Evolutionary conservation across 2,797 vertebrate genomes (phyloP).

Genomic region (Anguilla anguilla): DNA sequence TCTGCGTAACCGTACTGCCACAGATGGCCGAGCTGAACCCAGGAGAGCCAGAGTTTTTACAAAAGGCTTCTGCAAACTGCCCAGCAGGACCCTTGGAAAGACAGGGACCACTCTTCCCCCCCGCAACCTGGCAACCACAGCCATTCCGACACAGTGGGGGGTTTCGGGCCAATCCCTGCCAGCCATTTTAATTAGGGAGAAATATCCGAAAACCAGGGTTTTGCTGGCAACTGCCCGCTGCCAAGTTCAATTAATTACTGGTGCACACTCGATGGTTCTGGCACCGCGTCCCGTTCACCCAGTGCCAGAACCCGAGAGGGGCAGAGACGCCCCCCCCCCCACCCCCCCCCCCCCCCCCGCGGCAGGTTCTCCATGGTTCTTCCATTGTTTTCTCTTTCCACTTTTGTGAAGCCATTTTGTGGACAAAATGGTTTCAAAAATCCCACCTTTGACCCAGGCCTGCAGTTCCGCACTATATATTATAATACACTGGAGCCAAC

Average conservation of each 20-base stretch:
- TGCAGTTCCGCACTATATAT: not conserved
- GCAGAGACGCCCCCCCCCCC: too few species aligned
- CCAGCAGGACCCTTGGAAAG: constrained; percentile 18
- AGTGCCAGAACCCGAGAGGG: constrained; percentile 33
- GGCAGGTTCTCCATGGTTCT: not conserved
- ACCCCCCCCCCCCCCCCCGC: too few species aligned
- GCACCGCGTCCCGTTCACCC: constrained; percentile 41
- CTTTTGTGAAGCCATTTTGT: too few species aligned
- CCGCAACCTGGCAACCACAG: constrained; percentile 44
- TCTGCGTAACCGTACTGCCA: constrained; percentile 37
- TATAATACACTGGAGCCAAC: not conserved
- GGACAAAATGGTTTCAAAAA: constrained; percentile 18
- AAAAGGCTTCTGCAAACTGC: not conserved
- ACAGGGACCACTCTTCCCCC: constrained; percentile 24
- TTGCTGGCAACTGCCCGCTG: constrained; percentile 52
- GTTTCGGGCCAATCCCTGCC: constrained; percentile 35
- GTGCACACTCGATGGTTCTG: constrained; percentile 45
- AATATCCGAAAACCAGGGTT: constrained; percentile 52
- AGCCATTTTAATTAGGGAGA: constrained; percentile 62
- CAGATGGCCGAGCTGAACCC: constrained; percentile 44
- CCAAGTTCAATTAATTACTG: constrained; percentile 56
- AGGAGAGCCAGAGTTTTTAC: not conserved
- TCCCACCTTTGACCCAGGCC: not conserved
- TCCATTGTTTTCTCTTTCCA: not conserved
- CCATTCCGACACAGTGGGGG: constrained; percentile 16